Base-by-base conservation (phyloP, 2,113 vertebrate genomes). In the Mesocricetus auratus region DNA sequence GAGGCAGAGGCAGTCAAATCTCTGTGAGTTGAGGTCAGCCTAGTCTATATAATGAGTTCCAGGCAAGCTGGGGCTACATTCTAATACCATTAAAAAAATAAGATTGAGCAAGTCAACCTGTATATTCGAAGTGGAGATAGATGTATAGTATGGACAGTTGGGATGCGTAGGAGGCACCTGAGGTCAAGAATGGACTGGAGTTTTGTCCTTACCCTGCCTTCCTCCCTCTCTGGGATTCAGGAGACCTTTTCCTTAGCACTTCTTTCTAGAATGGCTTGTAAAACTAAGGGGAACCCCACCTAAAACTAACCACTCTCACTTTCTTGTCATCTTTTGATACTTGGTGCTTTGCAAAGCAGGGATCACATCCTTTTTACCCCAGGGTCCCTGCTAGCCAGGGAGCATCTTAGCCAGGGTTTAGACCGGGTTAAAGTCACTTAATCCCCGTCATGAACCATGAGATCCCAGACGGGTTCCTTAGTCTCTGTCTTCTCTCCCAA, bases 111-210 rank as follows among this genome's bases (percentile, higher is more conserved):
- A 87, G 82, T 58, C 56, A 12, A 7, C 13, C 53, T 6, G 0
- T 26, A 2, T n/a, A 53, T 15, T 26, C 21, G 0, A 8, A n/a
- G 36, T 66, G 5, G 15, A 33, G 16, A 45, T 50, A 10, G 24
- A 7, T 24, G 1, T 16, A 45, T 24, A 53, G 74, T 39, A 0
- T 2, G 3, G 33, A 17, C n/a, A 7, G 4, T 3, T 50, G 10
- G 33, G 50, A 1, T 42, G 2, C 36, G 29, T 0, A 1, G 1
- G 7, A 29, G 17, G 77, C 29, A 31, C 78, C 45, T 4, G 1
- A 4, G 64, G 77, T 22, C 83, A 69, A 33, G 16, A 47, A 6
- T 5, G n/a, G 82, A 58, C 74, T 21, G 26, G 22, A 21, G 31
- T 50, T 77, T 5, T 17, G 31, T 21, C 58, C 56, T 24, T 19